A percentile compares a stretch with the other conserved stretches of the same genome.
Conservation (phyloP, 2,888 invertebrate genomes). For the Hofmannophila pseudospretella region DNA sequence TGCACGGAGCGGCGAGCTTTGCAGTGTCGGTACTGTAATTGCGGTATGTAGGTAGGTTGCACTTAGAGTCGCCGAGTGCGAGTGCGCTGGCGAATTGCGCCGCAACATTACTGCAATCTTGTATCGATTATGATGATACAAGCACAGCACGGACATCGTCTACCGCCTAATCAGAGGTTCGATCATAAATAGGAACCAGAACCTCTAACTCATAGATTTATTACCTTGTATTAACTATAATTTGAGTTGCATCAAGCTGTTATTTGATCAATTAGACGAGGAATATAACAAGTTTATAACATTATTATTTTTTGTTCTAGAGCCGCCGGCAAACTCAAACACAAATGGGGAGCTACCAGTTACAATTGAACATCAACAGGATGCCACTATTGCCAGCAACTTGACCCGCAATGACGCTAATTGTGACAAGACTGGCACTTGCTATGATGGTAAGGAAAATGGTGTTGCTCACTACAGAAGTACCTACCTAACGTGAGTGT, state of each 20-base stretch:
- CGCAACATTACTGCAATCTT: slow-evolving; percentile 45
- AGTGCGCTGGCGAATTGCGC: slow-evolving; percentile 22
- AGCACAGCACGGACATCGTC: slow-evolving; percentile 31
- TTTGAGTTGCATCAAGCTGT: slow-evolving; percentile 12
- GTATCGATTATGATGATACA: slow-evolving; percentile 60
- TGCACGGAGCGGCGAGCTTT: slow-evolving; percentile 43
- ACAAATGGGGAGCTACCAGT: slow-evolving; percentile 81
- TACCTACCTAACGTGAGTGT: not conserved
- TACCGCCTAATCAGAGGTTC: slow-evolving; percentile 44
- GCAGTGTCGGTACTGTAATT: slow-evolving; percentile 48
- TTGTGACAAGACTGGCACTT: slow-evolving; percentile 96
- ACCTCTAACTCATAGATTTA: slow-evolving; percentile 39
- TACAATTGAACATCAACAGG: slow-evolving; percentile 87
- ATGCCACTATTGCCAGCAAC: slow-evolving; percentile 82
- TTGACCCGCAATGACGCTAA: slow-evolving; percentile 88
- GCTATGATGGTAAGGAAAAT: slow-evolving; percentile 88
- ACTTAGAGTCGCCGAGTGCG: slow-evolving; percentile 37
- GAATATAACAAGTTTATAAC: not conserved
- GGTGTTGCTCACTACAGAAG: too few relatives aligned
- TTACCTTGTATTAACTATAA: slow-evolving; percentile 38
- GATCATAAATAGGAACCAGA: slow-evolving; percentile 29
- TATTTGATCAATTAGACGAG: not conserved
- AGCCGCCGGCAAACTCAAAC: slow-evolving; percentile 60
- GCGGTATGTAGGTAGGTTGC: slow-evolving; percentile 37
- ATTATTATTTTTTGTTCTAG: slow-evolving; percentile 61